A percentile compares a stretch with the other conserved stretches of the same genome.
phyloP scores from a whole-genome alignment of 2,113 vertebrate species.

The Chloropsis cyanopogon region DNA sequence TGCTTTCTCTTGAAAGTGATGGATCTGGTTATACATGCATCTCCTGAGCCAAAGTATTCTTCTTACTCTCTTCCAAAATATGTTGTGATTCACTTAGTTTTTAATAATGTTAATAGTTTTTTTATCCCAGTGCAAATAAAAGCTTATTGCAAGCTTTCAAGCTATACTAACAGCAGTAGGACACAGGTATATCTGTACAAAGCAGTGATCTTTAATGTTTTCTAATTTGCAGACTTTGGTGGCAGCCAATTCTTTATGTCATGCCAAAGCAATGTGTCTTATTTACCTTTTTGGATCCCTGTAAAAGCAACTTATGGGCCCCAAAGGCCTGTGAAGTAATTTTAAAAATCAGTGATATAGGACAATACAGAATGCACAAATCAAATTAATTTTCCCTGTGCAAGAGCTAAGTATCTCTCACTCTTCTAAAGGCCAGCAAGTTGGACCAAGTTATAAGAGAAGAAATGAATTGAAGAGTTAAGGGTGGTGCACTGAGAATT shows the following conservation, averaged over 20 bases:
- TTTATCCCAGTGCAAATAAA: background rate
- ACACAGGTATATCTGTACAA: background rate
- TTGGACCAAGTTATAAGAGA: background rate
- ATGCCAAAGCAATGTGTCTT: background rate
- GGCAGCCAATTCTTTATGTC: background rate
- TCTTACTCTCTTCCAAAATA: background rate
- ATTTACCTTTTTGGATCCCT: background rate
- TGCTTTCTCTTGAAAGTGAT: background rate
- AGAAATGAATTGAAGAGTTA: constrained; percentile 10
- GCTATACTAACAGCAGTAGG: background rate
- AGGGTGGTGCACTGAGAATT: constrained; percentile 37
- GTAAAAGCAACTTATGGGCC: background rate
- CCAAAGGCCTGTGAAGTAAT: background rate
- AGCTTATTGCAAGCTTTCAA: background rate
- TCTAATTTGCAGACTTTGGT: background rate
- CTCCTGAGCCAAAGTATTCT: background rate
- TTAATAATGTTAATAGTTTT: background rate
- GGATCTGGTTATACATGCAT: background rate
- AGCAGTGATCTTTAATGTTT: background rate
- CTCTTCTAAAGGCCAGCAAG: background rate
- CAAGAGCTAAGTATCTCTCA: background rate
- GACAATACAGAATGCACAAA: background rate
- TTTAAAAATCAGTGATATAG: background rate
- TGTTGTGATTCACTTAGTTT: background rate
- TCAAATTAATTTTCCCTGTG: background rate